Evolutionary conservation across 2,797 vertebrate species (phyloP), one percentile per base, ranked within the genome.

Genomic region (Alauda arvensis): DNA sequence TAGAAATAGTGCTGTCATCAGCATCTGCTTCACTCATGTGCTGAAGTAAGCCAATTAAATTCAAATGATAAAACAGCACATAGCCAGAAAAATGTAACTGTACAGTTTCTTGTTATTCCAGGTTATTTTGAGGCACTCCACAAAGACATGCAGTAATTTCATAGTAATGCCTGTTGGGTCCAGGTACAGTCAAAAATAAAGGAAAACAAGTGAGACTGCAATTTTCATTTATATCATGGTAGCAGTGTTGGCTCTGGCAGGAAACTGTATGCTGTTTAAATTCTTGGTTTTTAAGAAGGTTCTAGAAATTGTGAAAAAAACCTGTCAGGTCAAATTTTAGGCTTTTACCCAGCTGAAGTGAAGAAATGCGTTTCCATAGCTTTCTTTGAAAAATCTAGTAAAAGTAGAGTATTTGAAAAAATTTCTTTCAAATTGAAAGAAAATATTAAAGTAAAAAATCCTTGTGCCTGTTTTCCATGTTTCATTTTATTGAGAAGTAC

Each of bases 1-100:
- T 87, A 63, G 67, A 67, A 86, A 76, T 71, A 53, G 9, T 63
- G 60, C 72, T 74, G 66, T 37, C 82, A 65, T 85, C 86, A 88
- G 60, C 84, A 74, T 37, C 79, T 67, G 48, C 18, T 80, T 85
- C 80, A 66, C 19, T 83, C 48, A 7, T 42, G 29, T 83, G 59
- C 86, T 90, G 45, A 88, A 88, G 34, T 48, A 77, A 85, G 86
- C 76, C 63, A 89, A 79, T 77, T 18, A 89, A 89, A 83, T 62
- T 74, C 62, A 40, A 65, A 5, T 48, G 33, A 43, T 51, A 63
- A 70, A 90, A 25, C 14, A 75, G 49, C 74, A 69, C 18, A 53
- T 16, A 72, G 23, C 10, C 28, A 61, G 45, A 49, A 83, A 86
- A 66, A 37, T 40, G n/a, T 65, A 71, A 40, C 48, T 49, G 10